These are phyloP conservation scores for Mus minutoides DNA, from an alignment of 2,797 vertebrate genomes.

Conservation along the genomic window DNA sequence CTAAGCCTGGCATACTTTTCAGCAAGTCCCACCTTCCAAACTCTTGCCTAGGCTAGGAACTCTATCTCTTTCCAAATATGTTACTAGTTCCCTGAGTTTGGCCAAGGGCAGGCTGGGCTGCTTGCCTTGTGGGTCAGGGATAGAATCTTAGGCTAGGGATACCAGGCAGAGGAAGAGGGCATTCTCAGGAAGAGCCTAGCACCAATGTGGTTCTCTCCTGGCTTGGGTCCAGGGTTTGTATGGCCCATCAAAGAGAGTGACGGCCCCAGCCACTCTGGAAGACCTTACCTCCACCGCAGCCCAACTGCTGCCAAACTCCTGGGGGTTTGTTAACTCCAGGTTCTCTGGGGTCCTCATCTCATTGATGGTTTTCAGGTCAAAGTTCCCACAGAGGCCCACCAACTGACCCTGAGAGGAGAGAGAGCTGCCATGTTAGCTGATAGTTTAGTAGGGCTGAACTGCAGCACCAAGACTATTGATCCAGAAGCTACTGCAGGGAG, in stretches of 20 bases:
- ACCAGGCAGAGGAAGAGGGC: not conserved
- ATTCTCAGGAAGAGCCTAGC: not conserved
- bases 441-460: not conserved
- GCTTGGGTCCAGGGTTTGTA: not conserved
- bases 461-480: not conserved
- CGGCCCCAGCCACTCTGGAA: not conserved
- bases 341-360: conserved; percentile 97
- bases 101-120: not conserved
- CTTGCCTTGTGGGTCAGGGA: not conserved
- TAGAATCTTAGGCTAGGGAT: not conserved
- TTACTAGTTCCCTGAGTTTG: not conserved
- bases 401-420: conserved; percentile 90
- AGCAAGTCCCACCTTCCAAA: not conserved
- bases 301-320: conserved; percentile 98
- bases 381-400: conserved; percentile 96
- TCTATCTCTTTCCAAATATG: not conserved
- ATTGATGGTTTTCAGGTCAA: conserved; percentile 96
- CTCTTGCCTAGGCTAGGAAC: not conserved
- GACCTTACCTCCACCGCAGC: conserved; percentile 90
- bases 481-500: not conserved
- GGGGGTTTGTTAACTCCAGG: conserved; percentile 93
- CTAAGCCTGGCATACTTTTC: not conserved
- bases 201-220: not conserved
- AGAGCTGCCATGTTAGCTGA: not conserved
- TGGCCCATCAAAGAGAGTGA: not conserved